Evolutionary conservation across 2,888 invertebrate species (phyloP).

Genomic region (Acronicta psi): DNA sequence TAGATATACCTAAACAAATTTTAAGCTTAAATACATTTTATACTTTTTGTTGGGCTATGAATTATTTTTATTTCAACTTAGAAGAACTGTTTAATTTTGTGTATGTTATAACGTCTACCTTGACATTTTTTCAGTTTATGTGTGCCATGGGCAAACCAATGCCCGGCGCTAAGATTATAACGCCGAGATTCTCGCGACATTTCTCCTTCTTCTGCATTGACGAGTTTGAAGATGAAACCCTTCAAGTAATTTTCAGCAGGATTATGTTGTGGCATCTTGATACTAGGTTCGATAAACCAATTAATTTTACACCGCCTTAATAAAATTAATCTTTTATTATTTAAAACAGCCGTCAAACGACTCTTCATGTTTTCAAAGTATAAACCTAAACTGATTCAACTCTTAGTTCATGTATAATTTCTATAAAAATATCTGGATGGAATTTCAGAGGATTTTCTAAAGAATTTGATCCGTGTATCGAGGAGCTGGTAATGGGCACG

Average conservation of each 20-base stretch:
- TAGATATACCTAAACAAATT: no score
- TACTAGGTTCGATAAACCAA: slow-evolving; percentile 90
- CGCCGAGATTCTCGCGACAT: slow-evolving; percentile 95
- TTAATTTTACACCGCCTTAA: no score
- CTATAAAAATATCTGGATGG: no score
- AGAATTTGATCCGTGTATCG: slow-evolving; percentile 97
- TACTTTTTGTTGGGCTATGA: no score
- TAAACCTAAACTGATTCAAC: no score
- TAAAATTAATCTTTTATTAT: not conserved
- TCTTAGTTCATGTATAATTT: no score
- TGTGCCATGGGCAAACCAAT: slow-evolving; percentile 96
- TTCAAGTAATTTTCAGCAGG: slow-evolving; percentile 95
- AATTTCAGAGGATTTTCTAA: slow-evolving; percentile 95
- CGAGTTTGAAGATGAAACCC: slow-evolving; percentile 95
- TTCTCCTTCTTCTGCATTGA: slow-evolving; percentile 96
- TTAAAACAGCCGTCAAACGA: not conserved
- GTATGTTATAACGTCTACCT: no score
- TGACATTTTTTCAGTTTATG: slow-evolving; percentile 90
- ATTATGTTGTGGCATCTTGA: slow-evolving; percentile 98
- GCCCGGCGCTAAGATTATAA: slow-evolving; percentile 94
- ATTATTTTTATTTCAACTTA: no score
- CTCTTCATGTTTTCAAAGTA: no score
- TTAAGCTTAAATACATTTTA: no score
- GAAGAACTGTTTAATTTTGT: no score
- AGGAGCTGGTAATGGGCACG: slow-evolving; percentile 96